A percentile compares a stretch with the other conserved stretches of the same genome.
Evolutionary conservation across 2,888 invertebrate species (phyloP).

Genomic region (Phanerotoma sp.): DNA sequence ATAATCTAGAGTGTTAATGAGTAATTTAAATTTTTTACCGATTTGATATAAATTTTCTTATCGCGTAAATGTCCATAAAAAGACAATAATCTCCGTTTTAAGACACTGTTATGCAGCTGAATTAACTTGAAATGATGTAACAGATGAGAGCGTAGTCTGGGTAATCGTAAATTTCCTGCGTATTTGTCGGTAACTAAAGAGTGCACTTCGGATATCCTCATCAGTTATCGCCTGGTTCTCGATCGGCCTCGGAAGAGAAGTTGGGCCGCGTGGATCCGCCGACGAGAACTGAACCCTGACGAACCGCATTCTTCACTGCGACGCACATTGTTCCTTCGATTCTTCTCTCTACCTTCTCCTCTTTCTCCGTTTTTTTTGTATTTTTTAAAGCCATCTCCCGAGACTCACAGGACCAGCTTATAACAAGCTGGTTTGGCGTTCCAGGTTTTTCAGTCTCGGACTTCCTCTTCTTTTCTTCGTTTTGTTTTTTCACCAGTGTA

Average conservation of each 20-base stretch:
- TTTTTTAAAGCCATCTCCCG: conserved; percentile 24
- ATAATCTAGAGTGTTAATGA: too few relatives aligned
- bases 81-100: too few relatives aligned
- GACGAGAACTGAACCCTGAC: conserved; percentile 46
- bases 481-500: conserved; percentile 29
- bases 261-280: conserved; percentile 20
- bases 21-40: too few relatives aligned
- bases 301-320: conserved; percentile 57
- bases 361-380: conserved; percentile 33
- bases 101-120: conserved; percentile 3
- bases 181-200: conserved; percentile 46
- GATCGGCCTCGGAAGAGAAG: conserved; percentile 23
- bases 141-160: too few relatives aligned
- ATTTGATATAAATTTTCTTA: too few relatives aligned
- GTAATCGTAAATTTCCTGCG: conserved; percentile 47
- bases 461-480: conserved; percentile 42
- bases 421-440: conserved; percentile 47
- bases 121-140: conserved; percentile 41
- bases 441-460: conserved; percentile 28
- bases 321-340: conserved; percentile 54
- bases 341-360: conserved; percentile 31
- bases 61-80: too few relatives aligned
- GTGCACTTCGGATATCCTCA: conserved; percentile 22
- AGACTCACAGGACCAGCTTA: conserved; percentile 39
- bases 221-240: conserved; percentile 31